phyloP scores from a whole-genome alignment of 2,113 vertebrate species.

The Lethenteron reissneri region DNA sequence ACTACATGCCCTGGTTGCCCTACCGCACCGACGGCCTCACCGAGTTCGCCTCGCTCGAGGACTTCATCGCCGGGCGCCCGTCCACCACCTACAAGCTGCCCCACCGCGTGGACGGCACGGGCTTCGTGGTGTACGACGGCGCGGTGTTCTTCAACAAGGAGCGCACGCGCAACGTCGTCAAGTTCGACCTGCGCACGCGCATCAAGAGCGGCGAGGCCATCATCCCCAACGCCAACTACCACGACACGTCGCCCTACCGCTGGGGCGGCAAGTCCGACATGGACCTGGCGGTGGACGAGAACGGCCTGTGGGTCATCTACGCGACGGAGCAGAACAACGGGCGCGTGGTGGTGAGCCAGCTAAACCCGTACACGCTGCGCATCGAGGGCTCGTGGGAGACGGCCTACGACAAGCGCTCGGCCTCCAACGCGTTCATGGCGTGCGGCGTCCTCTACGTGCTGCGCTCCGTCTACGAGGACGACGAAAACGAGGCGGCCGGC shows the following conservation, averaged over 20 bases:
- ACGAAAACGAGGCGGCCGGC: constrained; percentile 61
- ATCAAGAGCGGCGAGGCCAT: constrained; percentile 97
- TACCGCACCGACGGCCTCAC: constrained; percentile 83
- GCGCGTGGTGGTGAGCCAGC: constrained; percentile 77
- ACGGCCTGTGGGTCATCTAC: constrained; percentile 94
- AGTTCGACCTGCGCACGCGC: constrained; percentile 79
- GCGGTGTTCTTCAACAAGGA: constrained; percentile 98
- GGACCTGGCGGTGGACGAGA: constrained; percentile 86
- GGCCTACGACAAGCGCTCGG: constrained; percentile 63
- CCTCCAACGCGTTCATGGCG: constrained; percentile 87
- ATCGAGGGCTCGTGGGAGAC: constrained; percentile 90
- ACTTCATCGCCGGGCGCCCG: constrained; percentile 81
- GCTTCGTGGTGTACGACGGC: constrained; percentile 87
- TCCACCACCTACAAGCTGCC: constrained; percentile 94
- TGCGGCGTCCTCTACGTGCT: constrained; percentile 75
- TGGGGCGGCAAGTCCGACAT: constrained; percentile 98
- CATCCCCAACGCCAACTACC: constrained; percentile 90
- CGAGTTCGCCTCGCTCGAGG: constrained; percentile 89
- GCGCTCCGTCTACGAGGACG: constrained; percentile 66
- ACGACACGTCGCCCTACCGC: constrained; percentile 87
- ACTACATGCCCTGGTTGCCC: constrained; percentile 97
- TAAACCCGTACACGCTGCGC: constrained; percentile 83
- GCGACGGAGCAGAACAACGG: constrained; percentile 97
- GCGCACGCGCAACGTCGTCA: constrained; percentile 87
- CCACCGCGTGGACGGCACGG: constrained; percentile 76